phyloP scores from a whole-genome alignment of 2,113 vertebrate genomes.

The Porphyrio hochstetteri region DNA sequence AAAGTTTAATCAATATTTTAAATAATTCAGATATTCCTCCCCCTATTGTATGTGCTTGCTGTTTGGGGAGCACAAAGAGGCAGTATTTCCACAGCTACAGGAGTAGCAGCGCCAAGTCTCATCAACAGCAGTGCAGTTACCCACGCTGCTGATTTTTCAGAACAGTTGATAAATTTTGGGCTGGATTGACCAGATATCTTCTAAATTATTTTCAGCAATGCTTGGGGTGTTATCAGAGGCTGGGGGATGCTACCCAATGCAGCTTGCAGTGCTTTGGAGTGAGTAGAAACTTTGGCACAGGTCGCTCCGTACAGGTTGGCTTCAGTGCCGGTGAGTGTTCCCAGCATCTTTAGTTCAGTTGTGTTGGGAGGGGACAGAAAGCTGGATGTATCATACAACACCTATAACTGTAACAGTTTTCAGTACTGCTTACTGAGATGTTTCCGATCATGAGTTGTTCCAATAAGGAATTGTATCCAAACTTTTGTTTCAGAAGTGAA shows the following conservation, averaged over 20 bases:
- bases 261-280: not conserved
- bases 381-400: not conserved
- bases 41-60: not conserved
- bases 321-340: not conserved
- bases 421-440: not conserved
- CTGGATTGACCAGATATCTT: not conserved
- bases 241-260: not conserved
- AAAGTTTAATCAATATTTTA: not conserved
- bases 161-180: not conserved
- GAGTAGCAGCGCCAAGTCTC: not conserved
- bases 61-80: not conserved
- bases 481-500: not conserved
- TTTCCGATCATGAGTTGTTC: not conserved
- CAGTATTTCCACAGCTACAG: not conserved
- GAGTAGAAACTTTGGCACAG: fast-evolving
- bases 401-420: not conserved
- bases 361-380: not conserved
- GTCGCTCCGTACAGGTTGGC: fast-evolving
- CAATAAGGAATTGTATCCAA: not conserved
- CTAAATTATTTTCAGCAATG: not conserved
- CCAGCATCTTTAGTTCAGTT: not conserved
- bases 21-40: not conserved
- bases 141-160: not conserved
- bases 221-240: not conserved
- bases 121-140: not conserved